Evolutionary conservation across 2,888 invertebrate genomes (phyloP).

Genomic region (Bimastos eiseni): DNA sequence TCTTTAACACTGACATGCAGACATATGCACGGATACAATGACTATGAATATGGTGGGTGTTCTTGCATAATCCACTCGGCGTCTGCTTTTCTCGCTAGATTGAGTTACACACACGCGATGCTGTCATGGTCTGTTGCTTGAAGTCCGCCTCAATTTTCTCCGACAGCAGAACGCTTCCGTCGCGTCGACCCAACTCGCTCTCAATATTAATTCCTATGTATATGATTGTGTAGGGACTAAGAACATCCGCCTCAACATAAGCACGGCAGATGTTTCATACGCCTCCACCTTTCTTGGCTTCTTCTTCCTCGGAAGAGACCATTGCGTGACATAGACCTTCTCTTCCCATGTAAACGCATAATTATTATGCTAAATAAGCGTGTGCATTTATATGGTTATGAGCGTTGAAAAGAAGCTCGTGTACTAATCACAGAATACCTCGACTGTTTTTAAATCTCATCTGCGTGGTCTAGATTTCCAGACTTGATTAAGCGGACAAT

Average conservation of each 20-base stretch:
- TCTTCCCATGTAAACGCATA: neutral
- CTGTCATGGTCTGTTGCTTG: neutral
- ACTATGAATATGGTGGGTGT: neutral
- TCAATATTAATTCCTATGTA: neutral
- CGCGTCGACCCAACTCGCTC: neutral
- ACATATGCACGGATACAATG: too few relatives aligned
- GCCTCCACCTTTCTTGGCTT: too few relatives aligned
- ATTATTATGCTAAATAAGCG: neutral
- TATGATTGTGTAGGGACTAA: neutral
- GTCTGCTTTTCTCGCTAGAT: neutral
- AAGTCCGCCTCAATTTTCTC: neutral
- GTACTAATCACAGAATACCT: neutral
- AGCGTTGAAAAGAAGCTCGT: neutral
- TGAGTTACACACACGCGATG: conserved; percentile 3
- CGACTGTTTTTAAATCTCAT: neutral
- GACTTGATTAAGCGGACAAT: neutral
- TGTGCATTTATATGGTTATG: too few relatives aligned
- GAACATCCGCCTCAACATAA: neutral
- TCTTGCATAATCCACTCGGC: neutral
- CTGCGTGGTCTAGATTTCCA: neutral
- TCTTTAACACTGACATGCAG: too few relatives aligned
- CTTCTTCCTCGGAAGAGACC: neutral
- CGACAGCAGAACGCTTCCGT: neutral
- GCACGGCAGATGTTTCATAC: neutral
- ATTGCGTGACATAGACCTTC: neutral